Percentiles rank a stretch among this genome's conserved stretches.
phyloP scores from a whole-genome alignment of 2,113 vertebrate genomes.

The Anolis sagrei region DNA sequence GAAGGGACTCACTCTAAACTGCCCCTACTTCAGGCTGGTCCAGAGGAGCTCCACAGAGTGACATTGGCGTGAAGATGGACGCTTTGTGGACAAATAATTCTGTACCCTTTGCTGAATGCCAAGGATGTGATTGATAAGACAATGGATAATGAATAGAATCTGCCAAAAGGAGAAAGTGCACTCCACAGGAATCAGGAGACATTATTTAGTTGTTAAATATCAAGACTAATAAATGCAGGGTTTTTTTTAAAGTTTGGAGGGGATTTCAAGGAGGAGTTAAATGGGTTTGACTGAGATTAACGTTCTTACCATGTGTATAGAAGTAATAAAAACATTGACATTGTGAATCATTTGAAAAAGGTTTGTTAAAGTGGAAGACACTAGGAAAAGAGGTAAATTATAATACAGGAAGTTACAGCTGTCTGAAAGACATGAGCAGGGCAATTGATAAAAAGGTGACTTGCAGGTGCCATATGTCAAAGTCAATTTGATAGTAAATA shows the following conservation, averaged over 20 bases:
- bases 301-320: no score
- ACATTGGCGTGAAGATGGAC: neutral
- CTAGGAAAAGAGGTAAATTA: no score
- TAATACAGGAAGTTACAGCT: no score
- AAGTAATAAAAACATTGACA: no score
- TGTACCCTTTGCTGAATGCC: neutral
- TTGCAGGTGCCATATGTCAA: no score
- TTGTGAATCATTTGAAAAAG: no score
- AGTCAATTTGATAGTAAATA: no score
- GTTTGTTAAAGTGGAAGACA: no score
- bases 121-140: neutral
- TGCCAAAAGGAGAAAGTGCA: neutral
- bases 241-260: neutral
- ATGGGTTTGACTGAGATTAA: no score
- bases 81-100: no score
- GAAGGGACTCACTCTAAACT: slow-evolving; percentile 76
- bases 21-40: slow-evolving; percentile 76
- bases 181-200: neutral
- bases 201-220: neutral
- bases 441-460: no score
- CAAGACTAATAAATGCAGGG: neutral
- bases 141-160: neutral
- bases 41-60: slow-evolving; percentile 57
- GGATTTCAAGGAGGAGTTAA: neutral
- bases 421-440: no score